These are phyloP conservation scores for Triplophysa dalaica DNA, from an alignment of 2,113 vertebrate species.

Conservation along the genomic window DNA sequence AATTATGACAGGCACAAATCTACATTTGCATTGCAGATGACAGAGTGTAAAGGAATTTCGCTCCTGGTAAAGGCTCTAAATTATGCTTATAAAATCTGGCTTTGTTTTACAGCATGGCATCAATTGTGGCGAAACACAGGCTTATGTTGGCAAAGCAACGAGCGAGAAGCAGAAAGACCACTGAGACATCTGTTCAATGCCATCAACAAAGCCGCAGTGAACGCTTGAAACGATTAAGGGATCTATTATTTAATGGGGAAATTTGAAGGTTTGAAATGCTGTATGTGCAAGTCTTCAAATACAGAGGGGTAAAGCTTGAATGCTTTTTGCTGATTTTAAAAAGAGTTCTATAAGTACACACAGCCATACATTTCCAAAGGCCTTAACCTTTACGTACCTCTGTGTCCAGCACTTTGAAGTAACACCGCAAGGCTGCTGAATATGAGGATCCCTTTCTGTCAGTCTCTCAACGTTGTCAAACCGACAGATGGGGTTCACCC, in stretches of 20 bases:
- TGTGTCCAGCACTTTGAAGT: too few species aligned
- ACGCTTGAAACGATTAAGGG: conserved; percentile 28
- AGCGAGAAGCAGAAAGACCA: conserved; percentile 22
- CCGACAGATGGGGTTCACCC: too few species aligned
- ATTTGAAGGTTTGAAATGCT: not conserved
- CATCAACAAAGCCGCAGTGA: conserved; percentile 37
- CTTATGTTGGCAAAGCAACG: conserved; percentile 43
- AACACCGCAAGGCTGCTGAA: too few species aligned
- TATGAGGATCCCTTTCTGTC: too few species aligned
- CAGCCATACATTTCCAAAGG: too few species aligned
- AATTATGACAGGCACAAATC: conserved; percentile 59
- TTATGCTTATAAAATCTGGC: conserved; percentile 56
- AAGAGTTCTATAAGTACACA: not conserved
- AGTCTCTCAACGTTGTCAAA: too few species aligned
- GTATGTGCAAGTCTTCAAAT: not conserved
- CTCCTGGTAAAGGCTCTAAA: conserved; percentile 51
- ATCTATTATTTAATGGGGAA: conserved; percentile 11
- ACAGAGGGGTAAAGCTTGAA: not conserved
- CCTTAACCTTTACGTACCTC: too few species aligned
- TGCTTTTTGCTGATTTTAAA: not conserved
- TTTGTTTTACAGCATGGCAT: conserved; percentile 55
- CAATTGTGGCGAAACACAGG: conserved; percentile 11
- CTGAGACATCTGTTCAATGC: conserved; percentile 40
- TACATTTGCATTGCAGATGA: conserved; percentile 64
- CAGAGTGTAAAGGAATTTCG: conserved; percentile 19